Evolutionary conservation across 2,888 invertebrate species (phyloP), one percentile per base, ranked within the genome.

Genomic region (Heliconius erato): DNA sequence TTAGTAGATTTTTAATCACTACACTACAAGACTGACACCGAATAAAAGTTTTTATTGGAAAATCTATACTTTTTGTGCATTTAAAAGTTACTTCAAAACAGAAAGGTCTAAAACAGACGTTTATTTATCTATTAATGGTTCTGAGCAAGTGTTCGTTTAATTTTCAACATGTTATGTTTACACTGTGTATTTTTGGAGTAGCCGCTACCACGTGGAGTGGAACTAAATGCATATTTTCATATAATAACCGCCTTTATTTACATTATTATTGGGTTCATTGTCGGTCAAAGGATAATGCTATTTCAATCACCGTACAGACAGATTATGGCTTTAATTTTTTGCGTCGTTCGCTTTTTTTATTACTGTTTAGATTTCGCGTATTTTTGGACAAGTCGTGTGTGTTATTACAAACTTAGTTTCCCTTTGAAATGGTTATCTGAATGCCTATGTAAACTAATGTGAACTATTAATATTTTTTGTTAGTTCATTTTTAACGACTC

Each of bases 101-200:
- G 83, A 82, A 83, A 86, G 85, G 87, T 83, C 83, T 83, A 63
- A 68, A 87, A 86, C 86, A 87, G 85, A 85, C 88, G 85, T 94
- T 92, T 94, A 92, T 94, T 93, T 93, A 90, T 94, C 94, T 95
- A 95, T 95, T 93, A 93, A 93, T 95, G 94, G 89, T 85, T 83
- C 84, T 80, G 88, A 88, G 91, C 93, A 91, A 94, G 94, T 94
- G 94, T 93, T 94, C 91, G 90, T 83, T 92, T 91, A 92, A 91
- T 93, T 93, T 91, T 91, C 92, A 93, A 93, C 94, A 93, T 92
- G 91, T 92, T 92, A 92, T 94, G 94, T 94, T 94, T 94, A 94
- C 93, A 88, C 90, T 90, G 92, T 88, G 89, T 95, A 95, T 95
- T 95, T 94, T 93, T 93, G 94, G 93, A 90, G 89, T 92, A 87